Evolutionary conservation across 2,797 vertebrate species (phyloP).

Genomic region (Sphaeramia orbicularis): DNA sequence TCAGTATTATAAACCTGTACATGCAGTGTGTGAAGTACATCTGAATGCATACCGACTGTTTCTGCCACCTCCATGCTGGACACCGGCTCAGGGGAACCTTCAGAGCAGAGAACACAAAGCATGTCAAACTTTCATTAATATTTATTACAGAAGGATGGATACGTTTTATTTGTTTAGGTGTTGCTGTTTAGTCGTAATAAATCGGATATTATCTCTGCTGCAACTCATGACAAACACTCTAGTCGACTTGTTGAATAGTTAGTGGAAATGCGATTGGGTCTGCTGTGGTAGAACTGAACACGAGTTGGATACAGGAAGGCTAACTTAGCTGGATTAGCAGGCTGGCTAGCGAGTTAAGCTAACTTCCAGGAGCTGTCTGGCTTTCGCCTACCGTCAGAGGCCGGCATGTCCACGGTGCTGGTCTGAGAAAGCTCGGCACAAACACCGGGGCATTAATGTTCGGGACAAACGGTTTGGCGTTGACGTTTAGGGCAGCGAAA

Average conservation of each 20-base stretch:
- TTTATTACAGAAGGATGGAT: constrained; percentile 17
- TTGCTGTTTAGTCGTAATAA: not conserved
- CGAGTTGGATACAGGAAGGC: constrained; percentile 55
- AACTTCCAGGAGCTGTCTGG: constrained; percentile 65
- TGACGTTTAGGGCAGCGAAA: constrained; percentile 94
- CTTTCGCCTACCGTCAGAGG: constrained; percentile 76
- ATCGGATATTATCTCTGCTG: not conserved
- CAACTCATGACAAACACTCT: not conserved
- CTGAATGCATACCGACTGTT: constrained; percentile 87
- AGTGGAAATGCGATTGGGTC: constrained; percentile 16
- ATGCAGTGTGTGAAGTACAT: not conserved
- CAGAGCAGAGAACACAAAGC: constrained; percentile 51
- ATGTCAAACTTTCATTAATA: constrained; percentile 58
- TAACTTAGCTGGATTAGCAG: constrained; percentile 75
- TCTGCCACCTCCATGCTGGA: constrained; percentile 95
- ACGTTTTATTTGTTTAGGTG: not conserved
- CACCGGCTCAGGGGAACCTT: constrained; percentile 90
- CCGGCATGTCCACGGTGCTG: constrained; percentile 73
- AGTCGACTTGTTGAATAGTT: constrained; percentile 68
- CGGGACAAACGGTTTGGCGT: constrained; percentile 96
- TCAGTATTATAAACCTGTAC: not conserved
- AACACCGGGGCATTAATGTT: constrained; percentile 95
- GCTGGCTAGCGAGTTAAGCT: constrained; percentile 70
- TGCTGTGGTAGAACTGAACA: constrained; percentile 2
- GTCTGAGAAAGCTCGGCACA: constrained; percentile 90